Base-by-base conservation (phyloP, 2,888 invertebrate species). In the Myopa testacea region DNA sequence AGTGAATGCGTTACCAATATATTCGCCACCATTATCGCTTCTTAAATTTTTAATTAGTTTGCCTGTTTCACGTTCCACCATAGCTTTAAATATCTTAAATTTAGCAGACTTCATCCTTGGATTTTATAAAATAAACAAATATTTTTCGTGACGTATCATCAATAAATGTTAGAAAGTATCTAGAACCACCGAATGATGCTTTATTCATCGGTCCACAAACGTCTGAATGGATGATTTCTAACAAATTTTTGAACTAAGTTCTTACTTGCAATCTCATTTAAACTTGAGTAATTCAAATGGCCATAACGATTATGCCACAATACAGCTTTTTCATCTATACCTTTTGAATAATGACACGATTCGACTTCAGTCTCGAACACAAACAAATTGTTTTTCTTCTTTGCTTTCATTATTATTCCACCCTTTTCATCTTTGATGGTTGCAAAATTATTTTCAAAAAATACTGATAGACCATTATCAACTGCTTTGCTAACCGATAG, bases 111-210 rank as follows among this genome's bases (percentile, higher is more conserved):
- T 79, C 58, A 40, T 65, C 38, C 68, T 78, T 79, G 3, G 19
- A 50, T 26, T 70, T 79, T 10, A 79, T 38, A 72, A 81, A 81
- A 68, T 79, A 81, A 26, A 81, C 80, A 71, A 72, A 80, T 4
- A 81, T 63, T 55, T 67, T 75, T 1, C 81, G 75, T 37, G 81
- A 78, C 4, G 60, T 58, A 16, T 82, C 81, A 50, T 82, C 82
- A 34, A 81, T 81, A 71, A 81, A 80, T 4, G 81, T 80, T n/a
- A 81, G n/a, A 45, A 81, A 72, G 62, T 82, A 81, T 45, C 75
- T 71, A 8, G 79, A 68, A 55, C 81, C 82, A 74, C 80, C 80
- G 63, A 75, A n/a, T 7, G 82, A 81, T 26, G 26, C 45, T 60
- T 37, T 74, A 65, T 65, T 65, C 10, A 81, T 68, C 1, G 80